Evolutionary conservation across 2,797 vertebrate genomes (phyloP).

Genomic region (Lycodopsis pacificus): DNA sequence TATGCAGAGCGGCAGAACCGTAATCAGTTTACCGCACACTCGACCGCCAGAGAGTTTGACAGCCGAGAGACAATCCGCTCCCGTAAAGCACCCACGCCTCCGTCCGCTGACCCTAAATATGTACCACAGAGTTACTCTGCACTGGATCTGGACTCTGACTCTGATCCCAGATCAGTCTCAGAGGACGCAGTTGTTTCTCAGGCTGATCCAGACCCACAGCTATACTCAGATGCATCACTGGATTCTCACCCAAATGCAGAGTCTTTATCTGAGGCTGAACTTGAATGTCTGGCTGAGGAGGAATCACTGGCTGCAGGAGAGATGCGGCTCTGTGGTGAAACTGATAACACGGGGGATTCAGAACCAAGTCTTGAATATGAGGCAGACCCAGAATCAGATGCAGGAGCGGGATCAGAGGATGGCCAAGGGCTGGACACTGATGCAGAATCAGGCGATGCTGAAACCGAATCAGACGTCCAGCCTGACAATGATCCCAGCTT

Average conservation of each 20-base stretch:
- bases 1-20: slow-evolving; percentile 41
- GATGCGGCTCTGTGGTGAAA: slow-evolving; percentile 28
- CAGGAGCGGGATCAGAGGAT: slow-evolving; percentile 68
- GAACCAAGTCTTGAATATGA: slow-evolving; percentile 76
- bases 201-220: slow-evolving; percentile 47
- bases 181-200: slow-evolving; percentile 57
- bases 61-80: slow-evolving; percentile 32
- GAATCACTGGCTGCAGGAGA: slow-evolving; percentile 47
- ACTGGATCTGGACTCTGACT: slow-evolving; percentile 70
- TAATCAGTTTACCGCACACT: slow-evolving; percentile 39
- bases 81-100: slow-evolving; percentile 24
- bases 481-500: slow-evolving; percentile 63
- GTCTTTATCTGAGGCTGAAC: slow-evolving; percentile 76
- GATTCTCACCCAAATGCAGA: slow-evolving; percentile 70
- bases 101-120: slow-evolving; percentile 56
- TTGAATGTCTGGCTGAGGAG: slow-evolving; percentile 52
- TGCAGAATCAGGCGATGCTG: slow-evolving; percentile 69
- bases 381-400: slow-evolving; percentile 69
- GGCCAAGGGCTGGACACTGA: slow-evolving; percentile 64
- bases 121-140: slow-evolving; percentile 54
- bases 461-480: slow-evolving; percentile 73
- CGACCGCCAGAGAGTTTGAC: slow-evolving; percentile 44
- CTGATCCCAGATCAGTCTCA: slow-evolving; percentile 72
- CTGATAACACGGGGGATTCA: slow-evolving; percentile 54
- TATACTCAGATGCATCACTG: slow-evolving; percentile 59